Conservation (phyloP, 1,140 invertebrate genomes). For the Holotrichia oblita region DNA sequence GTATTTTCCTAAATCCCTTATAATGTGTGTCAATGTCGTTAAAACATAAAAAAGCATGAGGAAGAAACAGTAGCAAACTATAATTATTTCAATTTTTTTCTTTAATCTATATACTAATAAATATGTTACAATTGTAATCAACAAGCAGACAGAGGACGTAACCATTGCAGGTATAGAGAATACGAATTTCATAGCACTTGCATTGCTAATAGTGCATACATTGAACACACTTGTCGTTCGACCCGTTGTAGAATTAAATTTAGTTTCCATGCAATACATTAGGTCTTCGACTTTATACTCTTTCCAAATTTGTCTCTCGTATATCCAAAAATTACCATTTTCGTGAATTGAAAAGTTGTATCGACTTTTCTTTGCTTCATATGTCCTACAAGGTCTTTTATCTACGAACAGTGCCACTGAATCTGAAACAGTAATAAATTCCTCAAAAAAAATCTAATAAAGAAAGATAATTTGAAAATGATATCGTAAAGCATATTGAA, state of each 20-base stretch:
- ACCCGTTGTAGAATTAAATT: neutral
- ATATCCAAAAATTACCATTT: neutral
- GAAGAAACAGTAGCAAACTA: slow-evolving; percentile 16
- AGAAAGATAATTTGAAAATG: neutral
- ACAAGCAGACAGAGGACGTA: neutral
- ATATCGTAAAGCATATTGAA: too few species aligned
- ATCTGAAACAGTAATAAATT: neutral
- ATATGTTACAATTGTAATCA: neutral
- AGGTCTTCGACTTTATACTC: slow-evolving; percentile 5
- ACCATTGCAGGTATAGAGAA: neutral
- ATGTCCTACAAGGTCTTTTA: neutral
- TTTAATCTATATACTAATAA: neutral
- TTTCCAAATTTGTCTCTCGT: slow-evolving; percentile 12
- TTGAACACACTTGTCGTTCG: neutral
- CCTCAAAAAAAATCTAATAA: neutral
- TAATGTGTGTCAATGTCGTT: neutral
- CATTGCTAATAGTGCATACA: neutral
- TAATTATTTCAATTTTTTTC: slow-evolving; percentile 10
- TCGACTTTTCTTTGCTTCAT: neutral
- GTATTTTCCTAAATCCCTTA: slow-evolving; percentile 20
- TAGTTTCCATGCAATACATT: slow-evolving; percentile 21
- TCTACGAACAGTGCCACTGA: neutral
- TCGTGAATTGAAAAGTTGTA: slow-evolving; percentile 6
- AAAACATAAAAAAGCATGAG: slow-evolving; percentile 1
- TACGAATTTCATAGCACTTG: neutral